Percentiles rank a stretch among this genome's conserved stretches.
These are phyloP conservation scores for Sitta europaea DNA, from an alignment of 2,113 vertebrate genomes.

Conservation along the genomic window DNA sequence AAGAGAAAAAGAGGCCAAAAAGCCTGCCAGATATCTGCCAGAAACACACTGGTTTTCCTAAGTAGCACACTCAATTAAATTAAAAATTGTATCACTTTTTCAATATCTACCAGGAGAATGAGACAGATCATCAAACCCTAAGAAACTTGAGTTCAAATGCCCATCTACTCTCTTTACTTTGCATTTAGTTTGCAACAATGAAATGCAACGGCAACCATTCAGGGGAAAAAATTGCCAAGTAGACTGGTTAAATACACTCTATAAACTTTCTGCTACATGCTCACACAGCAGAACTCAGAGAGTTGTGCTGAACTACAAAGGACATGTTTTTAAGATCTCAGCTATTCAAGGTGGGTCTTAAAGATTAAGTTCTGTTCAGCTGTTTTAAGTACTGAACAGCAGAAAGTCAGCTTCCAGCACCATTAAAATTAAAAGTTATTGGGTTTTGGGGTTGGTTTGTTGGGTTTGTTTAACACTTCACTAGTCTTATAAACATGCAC, in stretches of 20 bases:
- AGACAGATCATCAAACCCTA: neutral
- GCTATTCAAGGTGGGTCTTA: rapidly evolving
- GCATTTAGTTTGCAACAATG: neutral
- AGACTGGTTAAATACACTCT: neutral
- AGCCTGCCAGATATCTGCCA: neutral
- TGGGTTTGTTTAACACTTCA: neutral
- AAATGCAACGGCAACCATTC: neutral
- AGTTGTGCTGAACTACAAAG: neutral
- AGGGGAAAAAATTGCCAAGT: neutral
- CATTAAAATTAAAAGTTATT: neutral
- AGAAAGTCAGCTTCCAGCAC: neutral
- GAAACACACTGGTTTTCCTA: neutral
- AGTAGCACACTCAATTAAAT: neutral
- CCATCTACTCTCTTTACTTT: neutral
- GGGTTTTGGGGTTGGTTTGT: neutral
- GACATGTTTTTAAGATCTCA: neutral
- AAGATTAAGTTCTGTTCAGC: neutral
- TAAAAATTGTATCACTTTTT: neutral
- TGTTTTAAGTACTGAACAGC: neutral
- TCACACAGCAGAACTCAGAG: neutral
- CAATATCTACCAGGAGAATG: neutral
- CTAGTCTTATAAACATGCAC: neutral
- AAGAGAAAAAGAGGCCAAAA: neutral
- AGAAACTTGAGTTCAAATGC: neutral
- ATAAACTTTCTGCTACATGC: neutral